Conservation (phyloP, 2,797 vertebrate species). For the Hypotaenidia philippensis region DNA sequence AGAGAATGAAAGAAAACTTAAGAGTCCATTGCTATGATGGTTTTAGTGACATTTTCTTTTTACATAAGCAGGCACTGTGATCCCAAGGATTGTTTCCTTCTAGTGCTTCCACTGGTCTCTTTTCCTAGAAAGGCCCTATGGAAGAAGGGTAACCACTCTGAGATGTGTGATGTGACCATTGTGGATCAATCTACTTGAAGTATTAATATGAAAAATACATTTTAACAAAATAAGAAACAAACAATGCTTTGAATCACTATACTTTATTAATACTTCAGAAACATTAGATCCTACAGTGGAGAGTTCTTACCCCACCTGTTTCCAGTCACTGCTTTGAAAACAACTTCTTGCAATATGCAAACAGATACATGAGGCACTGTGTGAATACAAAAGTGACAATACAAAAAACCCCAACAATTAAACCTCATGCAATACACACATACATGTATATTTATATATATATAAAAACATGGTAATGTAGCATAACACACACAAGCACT, state of each 20-base stretch:
- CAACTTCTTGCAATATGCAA: conserved; percentile 65
- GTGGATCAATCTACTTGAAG: neutral
- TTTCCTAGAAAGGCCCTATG: neutral
- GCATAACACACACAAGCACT: conserved; percentile 52
- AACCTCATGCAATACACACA: conserved; percentile 66
- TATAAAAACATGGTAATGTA: conserved; percentile 11
- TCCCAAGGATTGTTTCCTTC: neutral
- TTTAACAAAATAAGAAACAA: neutral
- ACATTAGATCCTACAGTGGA: conserved; percentile 14
- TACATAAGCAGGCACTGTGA: neutral
- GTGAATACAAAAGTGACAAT: conserved; percentile 67
- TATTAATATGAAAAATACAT: neutral
- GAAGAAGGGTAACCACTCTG: neutral
- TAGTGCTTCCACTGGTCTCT: neutral
- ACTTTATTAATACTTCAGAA: conserved; percentile 74
- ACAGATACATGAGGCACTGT: conserved; percentile 67
- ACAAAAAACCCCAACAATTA: conserved; percentile 45
- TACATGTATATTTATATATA: neutral
- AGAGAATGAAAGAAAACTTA: neutral
- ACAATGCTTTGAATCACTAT: neutral
- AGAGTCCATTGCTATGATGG: neutral
- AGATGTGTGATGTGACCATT: neutral
- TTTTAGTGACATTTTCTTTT: neutral
- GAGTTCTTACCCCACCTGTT: neutral
- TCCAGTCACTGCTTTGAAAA: conserved; percentile 41